A percentile compares a stretch with the other conserved stretches of the same genome.
Evolutionary conservation across 2,797 vertebrate species (phyloP).

Genomic region (Holocentrus rufus): DNA sequence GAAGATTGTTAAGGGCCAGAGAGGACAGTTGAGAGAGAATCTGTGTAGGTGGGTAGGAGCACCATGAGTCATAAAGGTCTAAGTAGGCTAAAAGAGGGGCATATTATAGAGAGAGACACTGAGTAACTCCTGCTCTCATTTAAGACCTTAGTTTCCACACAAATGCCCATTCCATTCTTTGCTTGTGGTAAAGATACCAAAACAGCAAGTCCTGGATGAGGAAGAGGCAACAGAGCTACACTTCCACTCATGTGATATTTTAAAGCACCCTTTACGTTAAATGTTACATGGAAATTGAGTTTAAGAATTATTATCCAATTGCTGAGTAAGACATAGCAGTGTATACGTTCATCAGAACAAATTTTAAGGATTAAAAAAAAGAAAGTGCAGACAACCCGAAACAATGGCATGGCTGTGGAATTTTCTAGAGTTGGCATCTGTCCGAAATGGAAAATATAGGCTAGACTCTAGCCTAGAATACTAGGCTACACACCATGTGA

Average conservation of each 20-base stretch:
- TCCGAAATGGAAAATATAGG: constrained; percentile 44
- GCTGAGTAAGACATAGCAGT: constrained; percentile 10
- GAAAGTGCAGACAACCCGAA: constrained; percentile 33
- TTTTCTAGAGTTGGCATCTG: constrained; percentile 46
- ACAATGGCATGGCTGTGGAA: constrained; percentile 28
- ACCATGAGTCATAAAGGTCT: constrained; percentile 62
- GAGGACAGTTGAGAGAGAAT: constrained; percentile 58
- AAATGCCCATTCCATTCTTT: not conserved
- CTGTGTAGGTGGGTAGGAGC: constrained; percentile 52
- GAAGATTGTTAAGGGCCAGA: constrained; percentile 40
- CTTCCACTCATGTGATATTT: not conserved
- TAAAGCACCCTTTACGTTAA: not conserved
- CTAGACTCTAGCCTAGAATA: constrained; percentile 21
- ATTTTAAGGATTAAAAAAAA: not conserved
- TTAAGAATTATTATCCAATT: not conserved
- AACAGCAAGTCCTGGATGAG: not conserved
- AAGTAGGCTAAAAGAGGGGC: constrained; percentile 33
- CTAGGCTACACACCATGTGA: constrained; percentile 60
- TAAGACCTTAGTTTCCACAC: not conserved
- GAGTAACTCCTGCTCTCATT: constrained; percentile 50
- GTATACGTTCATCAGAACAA: not conserved
- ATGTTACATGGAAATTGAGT: not conserved
- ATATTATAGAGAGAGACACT: constrained; percentile 15
- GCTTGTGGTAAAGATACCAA: not conserved
- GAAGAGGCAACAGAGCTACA: not conserved